These are phyloP conservation scores for Dendroctonus ponderosae DNA, from an alignment of 1,140 invertebrate species.

Conservation along the genomic window DNA sequence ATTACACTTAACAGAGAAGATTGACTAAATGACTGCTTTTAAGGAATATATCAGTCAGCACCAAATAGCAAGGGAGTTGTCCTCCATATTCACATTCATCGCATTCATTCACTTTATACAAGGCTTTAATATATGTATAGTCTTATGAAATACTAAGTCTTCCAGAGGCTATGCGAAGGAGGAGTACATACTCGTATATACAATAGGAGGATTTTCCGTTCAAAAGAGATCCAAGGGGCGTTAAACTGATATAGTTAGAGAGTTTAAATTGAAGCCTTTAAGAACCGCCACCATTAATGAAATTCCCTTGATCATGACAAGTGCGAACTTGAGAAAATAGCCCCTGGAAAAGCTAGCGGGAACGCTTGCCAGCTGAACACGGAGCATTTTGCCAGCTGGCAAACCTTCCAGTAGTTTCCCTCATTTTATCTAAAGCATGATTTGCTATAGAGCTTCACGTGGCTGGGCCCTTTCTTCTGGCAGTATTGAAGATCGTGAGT, in stretches of 20 bases:
- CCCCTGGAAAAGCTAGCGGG: slow-evolving; percentile 50
- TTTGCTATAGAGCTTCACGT: slow-evolving; percentile 18
- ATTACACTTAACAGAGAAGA: slow-evolving; percentile 27
- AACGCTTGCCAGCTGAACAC: slow-evolving; percentile 36
- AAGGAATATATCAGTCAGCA: slow-evolving; percentile 49
- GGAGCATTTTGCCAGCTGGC: slow-evolving; percentile 1
- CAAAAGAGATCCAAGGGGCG: slow-evolving; percentile 40
- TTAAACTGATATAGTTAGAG: slow-evolving; percentile 6
- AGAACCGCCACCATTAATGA: slow-evolving; percentile 48
- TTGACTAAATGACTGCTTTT: slow-evolving; percentile 42
- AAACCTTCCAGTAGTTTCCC: slow-evolving; percentile 37
- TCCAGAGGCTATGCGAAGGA: slow-evolving; percentile 47
- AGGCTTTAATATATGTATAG: slow-evolving; percentile 47
- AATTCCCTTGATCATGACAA: slow-evolving; percentile 45
- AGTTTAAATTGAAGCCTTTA: slow-evolving; percentile 31
- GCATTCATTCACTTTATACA: slow-evolving; percentile 51
- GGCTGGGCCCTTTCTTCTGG: slow-evolving; percentile 27
- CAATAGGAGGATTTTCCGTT: slow-evolving; percentile 36
- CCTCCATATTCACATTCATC: slow-evolving; percentile 41
- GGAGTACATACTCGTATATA: slow-evolving; percentile 41
- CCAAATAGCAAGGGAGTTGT: slow-evolving; percentile 44
- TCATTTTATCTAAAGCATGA: slow-evolving; percentile 24
- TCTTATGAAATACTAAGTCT: slow-evolving; percentile 48
- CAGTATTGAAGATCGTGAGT: slow-evolving; percentile 38
- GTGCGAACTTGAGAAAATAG: slow-evolving; percentile 35